Evolutionary conservation across 2,797 vertebrate genomes (phyloP).

Genomic region (Chromobotia macracanthus): DNA sequence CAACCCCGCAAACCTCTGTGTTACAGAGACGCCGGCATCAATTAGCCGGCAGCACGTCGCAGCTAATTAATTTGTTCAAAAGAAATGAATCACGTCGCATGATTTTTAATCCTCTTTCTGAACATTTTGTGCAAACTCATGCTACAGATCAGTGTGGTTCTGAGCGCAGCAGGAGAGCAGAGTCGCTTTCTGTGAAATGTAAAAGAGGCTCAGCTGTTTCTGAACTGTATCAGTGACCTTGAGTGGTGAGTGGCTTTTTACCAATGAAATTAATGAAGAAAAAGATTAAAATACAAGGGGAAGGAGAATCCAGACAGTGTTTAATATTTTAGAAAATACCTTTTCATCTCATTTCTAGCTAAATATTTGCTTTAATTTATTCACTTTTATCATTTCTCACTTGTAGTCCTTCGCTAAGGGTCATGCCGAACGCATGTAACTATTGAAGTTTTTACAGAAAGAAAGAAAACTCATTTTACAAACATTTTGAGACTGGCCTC

Average conservation of each 20-base stretch:
- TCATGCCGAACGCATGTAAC: background rate
- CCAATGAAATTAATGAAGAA: background rate
- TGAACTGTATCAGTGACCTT: constrained; percentile 20
- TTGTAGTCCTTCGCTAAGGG: background rate
- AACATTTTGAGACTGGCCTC: background rate
- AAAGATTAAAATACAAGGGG: background rate
- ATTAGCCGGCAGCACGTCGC: constrained; percentile 38
- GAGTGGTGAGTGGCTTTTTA: constrained; percentile 15
- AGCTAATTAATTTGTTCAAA: constrained; percentile 53
- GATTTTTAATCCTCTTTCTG: constrained; percentile 28
- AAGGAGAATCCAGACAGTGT: constrained; percentile 7
- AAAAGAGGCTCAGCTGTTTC: constrained; percentile 13
- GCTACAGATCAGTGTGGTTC: constrained; percentile 21
- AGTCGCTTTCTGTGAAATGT: constrained; percentile 28
- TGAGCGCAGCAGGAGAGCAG: constrained; percentile 14
- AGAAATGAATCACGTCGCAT: constrained; percentile 37
- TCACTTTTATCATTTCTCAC: constrained; percentile 3
- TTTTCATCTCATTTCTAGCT: background rate
- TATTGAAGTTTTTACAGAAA: background rate
- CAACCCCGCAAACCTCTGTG: constrained; percentile 15
- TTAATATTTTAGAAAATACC: background rate
- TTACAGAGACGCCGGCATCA: constrained; percentile 43
- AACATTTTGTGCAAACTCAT: constrained; percentile 12
- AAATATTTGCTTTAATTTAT: background rate
- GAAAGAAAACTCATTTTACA: background rate